Evolutionary conservation across 2,113 vertebrate genomes (phyloP), one percentile per base, ranked within the genome.

Genomic region (Andinoacara biseriatus): DNA sequence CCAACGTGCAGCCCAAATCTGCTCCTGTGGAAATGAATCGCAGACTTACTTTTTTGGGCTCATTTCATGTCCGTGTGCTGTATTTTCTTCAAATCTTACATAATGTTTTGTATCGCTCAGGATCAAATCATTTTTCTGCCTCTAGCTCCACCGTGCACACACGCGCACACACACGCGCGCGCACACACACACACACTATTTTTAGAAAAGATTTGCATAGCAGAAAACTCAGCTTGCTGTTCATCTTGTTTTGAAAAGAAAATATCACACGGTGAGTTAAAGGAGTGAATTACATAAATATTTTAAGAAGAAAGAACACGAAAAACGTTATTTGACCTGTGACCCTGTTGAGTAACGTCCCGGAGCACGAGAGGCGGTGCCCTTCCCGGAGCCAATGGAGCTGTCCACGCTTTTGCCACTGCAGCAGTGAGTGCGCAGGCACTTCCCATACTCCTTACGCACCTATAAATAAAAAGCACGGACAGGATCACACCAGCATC

Each of bases 391-490:
- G 92, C 97, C 97, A 0, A 98, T 96, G 76, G 98, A 99, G 86
- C 96, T 99, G 78, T 99, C 98, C 92, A 98, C 97, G 87, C 97
- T 99, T 95, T 98, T 99, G 8, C 97, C 96, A 29, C 97, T 98
- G 95, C 98, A 99, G 92, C 98, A 99, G 82, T 99, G 97, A 0
- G 97, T 98, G 18, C 97, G 96, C 83, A 99, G 95, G 77, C 98
- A 99, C 94, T 98, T 99, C 20, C 98, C 98, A 0, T 98, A 99
- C 89, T 99, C 98, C 90, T 99, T 99, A 56, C 98, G 97, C 75
- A 99, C 98, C 98, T 99, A 78, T 0, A n/a, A 14, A 54, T 76
- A 63, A 13, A 22, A 69, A 78, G 15, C 26, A 61, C 35, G 33
- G 43, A 83, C 29, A 56, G 17, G 5, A 13, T 35, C 3, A 54